A percentile compares a stretch with the other conserved stretches of the same genome.
Evolutionary conservation across 2,113 vertebrate genomes (phyloP).

Genomic region (Heliornis fulica): DNA sequence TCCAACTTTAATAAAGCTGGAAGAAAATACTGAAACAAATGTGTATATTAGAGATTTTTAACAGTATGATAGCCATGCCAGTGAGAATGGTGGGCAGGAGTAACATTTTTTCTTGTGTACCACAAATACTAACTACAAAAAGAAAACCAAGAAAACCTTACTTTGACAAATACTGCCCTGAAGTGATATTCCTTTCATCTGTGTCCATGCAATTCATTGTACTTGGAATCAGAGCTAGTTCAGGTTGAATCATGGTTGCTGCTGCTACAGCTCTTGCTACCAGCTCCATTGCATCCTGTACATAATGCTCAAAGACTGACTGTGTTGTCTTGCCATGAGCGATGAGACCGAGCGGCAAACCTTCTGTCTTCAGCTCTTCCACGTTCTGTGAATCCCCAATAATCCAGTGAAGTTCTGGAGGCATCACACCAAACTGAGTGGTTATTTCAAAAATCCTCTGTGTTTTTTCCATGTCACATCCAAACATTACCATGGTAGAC

Average conservation of each 20-base stretch:
- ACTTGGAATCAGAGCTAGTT: constrained; percentile 90
- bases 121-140: not conserved
- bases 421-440: constrained; percentile 73
- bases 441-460: constrained; percentile 82
- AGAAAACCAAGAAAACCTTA: constrained; percentile 46
- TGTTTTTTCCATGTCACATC: constrained; percentile 89
- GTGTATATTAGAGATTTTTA: not conserved
- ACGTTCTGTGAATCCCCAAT: constrained; percentile 95
- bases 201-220: constrained; percentile 92
- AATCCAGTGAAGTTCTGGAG: constrained; percentile 89
- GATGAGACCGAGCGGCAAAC: constrained; percentile 88
- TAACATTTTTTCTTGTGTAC: not conserved
- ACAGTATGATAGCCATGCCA: not conserved
- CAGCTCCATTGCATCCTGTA: constrained; percentile 92
- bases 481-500: constrained; percentile 89
- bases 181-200: constrained; percentile 82
- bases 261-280: constrained; percentile 88
- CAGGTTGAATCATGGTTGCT: constrained; percentile 86
- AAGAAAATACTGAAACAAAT: not conserved
- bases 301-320: constrained; percentile 88
- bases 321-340: constrained; percentile 90
- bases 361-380: constrained; percentile 90
- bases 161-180: constrained; percentile 94
- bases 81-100: not conserved
- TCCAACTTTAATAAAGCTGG: not conserved